These are phyloP conservation scores for Passer montanus DNA, from an alignment of 2,113 vertebrate genomes.

Conservation along the genomic window DNA sequence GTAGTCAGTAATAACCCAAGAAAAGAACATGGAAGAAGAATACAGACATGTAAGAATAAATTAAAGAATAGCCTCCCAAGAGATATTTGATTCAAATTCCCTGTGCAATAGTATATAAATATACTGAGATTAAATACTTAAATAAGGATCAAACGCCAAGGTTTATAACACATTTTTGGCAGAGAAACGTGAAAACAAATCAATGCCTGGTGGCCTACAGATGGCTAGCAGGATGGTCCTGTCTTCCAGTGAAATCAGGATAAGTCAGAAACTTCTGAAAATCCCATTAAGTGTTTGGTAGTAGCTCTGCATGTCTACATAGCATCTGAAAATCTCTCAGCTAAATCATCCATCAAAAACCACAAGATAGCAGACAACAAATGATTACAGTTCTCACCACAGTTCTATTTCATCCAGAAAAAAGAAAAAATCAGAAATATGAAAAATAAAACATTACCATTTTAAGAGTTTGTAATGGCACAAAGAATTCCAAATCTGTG, in stretches of 20 bases:
- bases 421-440: background rate
- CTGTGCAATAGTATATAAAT: background rate
- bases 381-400: background rate
- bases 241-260: background rate
- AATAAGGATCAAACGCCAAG: background rate
- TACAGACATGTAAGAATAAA: background rate
- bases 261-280: background rate
- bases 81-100: background rate
- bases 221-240: background rate
- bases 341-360: background rate
- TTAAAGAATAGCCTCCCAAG: background rate
- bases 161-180: background rate
- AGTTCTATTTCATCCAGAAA: background rate
- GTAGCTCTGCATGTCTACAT: background rate
- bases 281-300: background rate
- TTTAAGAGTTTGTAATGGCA: background rate
- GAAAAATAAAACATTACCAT: background rate
- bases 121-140: slow-evolving; percentile 23
- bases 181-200: background rate
- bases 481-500: background rate
- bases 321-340: background rate
- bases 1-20: background rate
- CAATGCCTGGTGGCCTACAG: background rate
- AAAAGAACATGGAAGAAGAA: background rate
- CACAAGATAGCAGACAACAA: background rate